Percentiles rank a stretch among this genome's conserved stretches.
phyloP scores from a whole-genome alignment of 2,113 vertebrate species.

The Nycticryphes semicollaris region DNA sequence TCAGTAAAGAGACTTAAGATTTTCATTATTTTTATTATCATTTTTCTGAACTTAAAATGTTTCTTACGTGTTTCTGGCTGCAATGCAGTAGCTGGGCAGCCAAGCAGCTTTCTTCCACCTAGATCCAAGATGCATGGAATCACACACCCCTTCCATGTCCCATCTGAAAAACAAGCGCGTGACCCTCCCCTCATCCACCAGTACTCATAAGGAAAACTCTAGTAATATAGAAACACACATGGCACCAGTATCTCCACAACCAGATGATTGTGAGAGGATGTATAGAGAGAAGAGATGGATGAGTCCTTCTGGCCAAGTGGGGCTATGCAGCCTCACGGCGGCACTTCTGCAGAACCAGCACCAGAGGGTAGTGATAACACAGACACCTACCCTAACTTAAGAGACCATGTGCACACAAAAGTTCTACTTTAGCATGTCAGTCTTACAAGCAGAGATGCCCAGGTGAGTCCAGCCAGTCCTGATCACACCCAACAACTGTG shows the following conservation, averaged over 20 bases:
- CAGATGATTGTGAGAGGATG: background rate
- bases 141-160: background rate
- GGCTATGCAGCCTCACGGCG: background rate
- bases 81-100: background rate
- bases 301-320: background rate
- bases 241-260: background rate
- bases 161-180: background rate
- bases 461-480: background rate
- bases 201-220: background rate
- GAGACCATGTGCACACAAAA: background rate
- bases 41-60: background rate
- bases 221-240: background rate
- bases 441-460: background rate
- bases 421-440: background rate
- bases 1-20: background rate
- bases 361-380: background rate
- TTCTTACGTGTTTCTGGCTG: background rate
- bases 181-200: background rate
- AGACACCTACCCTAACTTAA: background rate
- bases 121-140: rapidly evolving
- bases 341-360: background rate
- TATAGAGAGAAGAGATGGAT: background rate
- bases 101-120: background rate
- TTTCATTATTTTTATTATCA: background rate
- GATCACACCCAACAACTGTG: background rate